Percentiles rank a stretch among this genome's conserved stretches.
phyloP scores from a whole-genome alignment of 64 coral and sea anemone genomes.

The Pocillopora verrucosa region DNA sequence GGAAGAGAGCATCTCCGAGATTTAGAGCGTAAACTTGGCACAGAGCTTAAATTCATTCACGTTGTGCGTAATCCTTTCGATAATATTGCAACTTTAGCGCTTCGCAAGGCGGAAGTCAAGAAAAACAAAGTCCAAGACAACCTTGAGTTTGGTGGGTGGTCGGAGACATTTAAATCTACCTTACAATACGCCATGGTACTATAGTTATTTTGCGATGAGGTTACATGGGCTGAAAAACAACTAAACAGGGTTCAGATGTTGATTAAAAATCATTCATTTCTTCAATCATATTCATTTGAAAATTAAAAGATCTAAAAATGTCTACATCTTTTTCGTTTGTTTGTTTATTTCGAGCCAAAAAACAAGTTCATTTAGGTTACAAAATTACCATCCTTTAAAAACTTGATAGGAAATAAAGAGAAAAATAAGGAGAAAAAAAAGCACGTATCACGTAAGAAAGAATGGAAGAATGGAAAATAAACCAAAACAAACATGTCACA shows the following conservation, averaged over 20 bases:
- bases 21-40: not conserved
- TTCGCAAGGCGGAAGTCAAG: not conserved
- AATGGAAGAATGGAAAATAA: too few species aligned
- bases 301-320: not conserved
- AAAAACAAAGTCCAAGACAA: not conserved
- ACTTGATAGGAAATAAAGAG: too few species aligned
- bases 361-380: too few species aligned
- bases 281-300: not conserved
- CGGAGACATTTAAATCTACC: too few species aligned
- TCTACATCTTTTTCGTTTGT: too few species aligned
- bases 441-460: too few species aligned
- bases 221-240: slow-evolving; percentile 44
- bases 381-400: too few species aligned
- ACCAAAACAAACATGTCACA: too few species aligned
- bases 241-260: not conserved
- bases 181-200: too few species aligned
- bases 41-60: not conserved
- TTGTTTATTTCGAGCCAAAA: too few species aligned
- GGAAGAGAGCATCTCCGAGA: not conserved
- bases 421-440: too few species aligned
- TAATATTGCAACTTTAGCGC: not conserved
- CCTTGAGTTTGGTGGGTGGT: not conserved
- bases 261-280: not conserved
- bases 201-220: too few species aligned
- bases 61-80: slow-evolving; percentile 13